These are phyloP conservation scores for Thalassophryne amazonica DNA, from an alignment of 2,797 vertebrate species.

Conservation along the genomic window DNA sequence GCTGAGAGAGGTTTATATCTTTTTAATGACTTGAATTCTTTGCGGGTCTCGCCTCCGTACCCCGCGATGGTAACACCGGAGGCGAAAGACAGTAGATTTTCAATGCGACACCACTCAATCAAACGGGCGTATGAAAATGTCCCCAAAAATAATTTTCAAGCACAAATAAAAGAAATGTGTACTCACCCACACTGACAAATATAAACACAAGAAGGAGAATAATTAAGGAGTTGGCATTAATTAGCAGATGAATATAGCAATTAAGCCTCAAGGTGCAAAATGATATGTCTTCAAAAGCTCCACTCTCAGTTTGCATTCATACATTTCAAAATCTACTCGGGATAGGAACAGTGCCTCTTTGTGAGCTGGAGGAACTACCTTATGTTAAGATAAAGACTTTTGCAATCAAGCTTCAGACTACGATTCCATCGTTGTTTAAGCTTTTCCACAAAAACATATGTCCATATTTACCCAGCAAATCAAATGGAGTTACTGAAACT, in stretches of 20 bases:
- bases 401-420: neutral
- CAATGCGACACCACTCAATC: too few relatives aligned
- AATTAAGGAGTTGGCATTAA: slow-evolving; percentile 2
- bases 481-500: neutral
- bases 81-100: too few relatives aligned
- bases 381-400: neutral
- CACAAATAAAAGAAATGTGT: too few relatives aligned
- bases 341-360: neutral
- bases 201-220: neutral
- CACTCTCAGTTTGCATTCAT: neutral
- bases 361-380: neutral
- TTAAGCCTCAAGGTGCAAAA: too few relatives aligned
- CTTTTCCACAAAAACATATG: too few relatives aligned
- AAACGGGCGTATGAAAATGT: too few relatives aligned
- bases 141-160: too few relatives aligned
- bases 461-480: neutral
- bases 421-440: neutral
- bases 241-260: slow-evolving; percentile 6
- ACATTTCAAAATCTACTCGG: neutral
- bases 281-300: too few relatives aligned
- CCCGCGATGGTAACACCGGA: too few relatives aligned
- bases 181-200: slow-evolving; percentile 9
- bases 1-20: too few relatives aligned
- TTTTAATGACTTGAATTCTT: too few relatives aligned
- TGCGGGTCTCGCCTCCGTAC: too few relatives aligned